Conservation (phyloP, 2,797 vertebrate species). For the Enteromius fasciolatus region DNA sequence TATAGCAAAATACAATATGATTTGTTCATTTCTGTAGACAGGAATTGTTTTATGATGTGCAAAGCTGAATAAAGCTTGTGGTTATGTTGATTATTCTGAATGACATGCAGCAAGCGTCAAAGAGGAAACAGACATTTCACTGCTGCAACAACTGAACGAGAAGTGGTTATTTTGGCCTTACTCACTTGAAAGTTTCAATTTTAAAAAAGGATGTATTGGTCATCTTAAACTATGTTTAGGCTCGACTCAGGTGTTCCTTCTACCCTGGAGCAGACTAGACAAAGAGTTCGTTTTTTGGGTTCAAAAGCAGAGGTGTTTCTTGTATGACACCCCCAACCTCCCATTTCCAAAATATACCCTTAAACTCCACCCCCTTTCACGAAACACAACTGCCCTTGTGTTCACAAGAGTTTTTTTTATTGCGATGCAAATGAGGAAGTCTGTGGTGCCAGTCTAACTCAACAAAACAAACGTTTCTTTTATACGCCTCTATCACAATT, state of each 20-base stretch:
- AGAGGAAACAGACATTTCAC: conserved; percentile 52
- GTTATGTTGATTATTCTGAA: conserved; percentile 14
- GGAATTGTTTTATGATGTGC: neutral
- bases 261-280: conserved; percentile 66
- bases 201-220: conserved; percentile 42
- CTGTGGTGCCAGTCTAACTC: conserved; percentile 58
- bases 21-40: conserved; percentile 7
- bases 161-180: conserved; percentile 34
- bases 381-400: conserved; percentile 81
- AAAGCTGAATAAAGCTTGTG: neutral
- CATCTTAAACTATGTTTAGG: conserved; percentile 2
- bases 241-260: neutral
- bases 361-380: neutral
- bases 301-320: conserved; percentile 79
- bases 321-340: conserved; percentile 62
- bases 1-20: neutral
- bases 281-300: conserved; percentile 75
- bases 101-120: neutral
- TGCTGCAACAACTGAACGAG: conserved; percentile 36
- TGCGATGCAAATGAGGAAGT: conserved; percentile 73
- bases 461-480: conserved; percentile 76
- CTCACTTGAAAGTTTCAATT: conserved; percentile 25
- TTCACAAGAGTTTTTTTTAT: conserved; percentile 73
- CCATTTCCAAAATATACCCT: conserved; percentile 1
- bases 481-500: conserved; percentile 75